phyloP scores from a whole-genome alignment of 1,140 invertebrate species.

The Asbolus verrucosus region DNA sequence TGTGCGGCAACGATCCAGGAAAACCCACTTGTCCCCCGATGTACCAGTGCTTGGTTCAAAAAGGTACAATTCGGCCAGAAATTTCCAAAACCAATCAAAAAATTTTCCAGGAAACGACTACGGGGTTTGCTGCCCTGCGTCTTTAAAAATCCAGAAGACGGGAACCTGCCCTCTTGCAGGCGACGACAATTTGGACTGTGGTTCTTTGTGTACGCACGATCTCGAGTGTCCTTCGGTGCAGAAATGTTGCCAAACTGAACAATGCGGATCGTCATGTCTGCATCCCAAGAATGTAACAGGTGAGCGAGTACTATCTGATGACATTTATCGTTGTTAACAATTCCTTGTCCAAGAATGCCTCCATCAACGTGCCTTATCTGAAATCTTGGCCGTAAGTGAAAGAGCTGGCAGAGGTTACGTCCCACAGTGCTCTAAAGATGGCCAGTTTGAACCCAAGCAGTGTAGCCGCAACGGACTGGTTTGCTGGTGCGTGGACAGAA shows the following conservation, averaged over 20 bases:
- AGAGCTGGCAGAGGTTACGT: constrained; percentile 84
- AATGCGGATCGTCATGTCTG: constrained; percentile 76
- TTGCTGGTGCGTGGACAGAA: constrained; percentile 87
- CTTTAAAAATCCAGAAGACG: constrained; percentile 78
- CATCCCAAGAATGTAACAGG: constrained; percentile 77
- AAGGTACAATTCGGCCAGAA: constrained; percentile 64
- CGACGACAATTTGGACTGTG: constrained; percentile 69
- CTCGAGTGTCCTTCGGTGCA: constrained; percentile 82
- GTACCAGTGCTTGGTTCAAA: constrained; percentile 82
- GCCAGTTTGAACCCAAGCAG: constrained; percentile 78
- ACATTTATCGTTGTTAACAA: constrained; percentile 22
- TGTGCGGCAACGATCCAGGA: constrained; percentile 83
- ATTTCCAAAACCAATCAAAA: neutral
- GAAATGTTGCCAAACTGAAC: constrained; percentile 81
- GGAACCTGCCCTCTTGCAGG: constrained; percentile 76
- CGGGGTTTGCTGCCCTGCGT: constrained; percentile 87
- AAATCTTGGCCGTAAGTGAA: constrained; percentile 81
- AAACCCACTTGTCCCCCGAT: constrained; percentile 85
- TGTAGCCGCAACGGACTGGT: constrained; percentile 86
- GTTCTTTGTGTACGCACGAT: constrained; percentile 77
- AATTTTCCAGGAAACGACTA: constrained; percentile 78
- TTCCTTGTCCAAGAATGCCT: constrained; percentile 69
- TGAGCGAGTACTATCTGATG: constrained; percentile 61
- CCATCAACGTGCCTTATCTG: constrained; percentile 81
- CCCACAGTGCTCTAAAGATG: constrained; percentile 80